Conservation (phyloP, 1,140 invertebrate genomes). For the Drosophila sp. region DNA sequence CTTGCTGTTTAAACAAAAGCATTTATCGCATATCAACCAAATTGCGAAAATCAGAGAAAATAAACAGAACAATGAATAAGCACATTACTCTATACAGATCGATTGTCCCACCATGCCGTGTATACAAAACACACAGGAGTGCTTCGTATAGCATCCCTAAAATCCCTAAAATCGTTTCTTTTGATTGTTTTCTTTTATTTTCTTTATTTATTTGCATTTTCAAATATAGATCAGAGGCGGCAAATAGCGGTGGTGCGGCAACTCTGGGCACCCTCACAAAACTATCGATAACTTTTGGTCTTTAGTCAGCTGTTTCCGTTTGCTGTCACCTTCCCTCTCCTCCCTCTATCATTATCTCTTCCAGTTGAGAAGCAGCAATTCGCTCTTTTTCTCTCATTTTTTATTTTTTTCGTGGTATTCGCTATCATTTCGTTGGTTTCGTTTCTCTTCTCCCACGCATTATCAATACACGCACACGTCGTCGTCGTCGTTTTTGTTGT, state of each 20-base stretch:
- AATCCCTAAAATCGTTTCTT: neutral
- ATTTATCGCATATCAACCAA: neutral
- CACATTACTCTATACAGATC: neutral
- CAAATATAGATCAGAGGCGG: neutral
- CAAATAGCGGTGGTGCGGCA: neutral
- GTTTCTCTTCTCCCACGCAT: conserved; percentile 51
- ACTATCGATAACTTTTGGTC: conserved; percentile 32
- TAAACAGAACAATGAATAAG: neutral
- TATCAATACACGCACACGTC: conserved; percentile 45
- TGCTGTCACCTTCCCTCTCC: neutral
- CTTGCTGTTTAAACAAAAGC: neutral
- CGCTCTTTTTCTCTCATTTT: neutral
- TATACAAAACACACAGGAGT: too few relatives aligned
- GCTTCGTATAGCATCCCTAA: too few relatives aligned
- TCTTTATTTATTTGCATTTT: neutral
- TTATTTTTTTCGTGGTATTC: neutral
- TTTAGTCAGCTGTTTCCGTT: conserved; percentile 48
- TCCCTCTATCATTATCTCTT: neutral
- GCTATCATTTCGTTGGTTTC: neutral
- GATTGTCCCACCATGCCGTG: too few relatives aligned
- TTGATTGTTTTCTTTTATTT: neutral
- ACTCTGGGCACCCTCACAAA: conserved; percentile 14
- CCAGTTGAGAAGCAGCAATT: neutral
- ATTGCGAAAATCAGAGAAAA: neutral
- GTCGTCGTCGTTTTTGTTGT: conserved; percentile 21